Evolutionary conservation across 1,140 invertebrate species (phyloP).

Genomic region (Sminthurinus signatus): DNA sequence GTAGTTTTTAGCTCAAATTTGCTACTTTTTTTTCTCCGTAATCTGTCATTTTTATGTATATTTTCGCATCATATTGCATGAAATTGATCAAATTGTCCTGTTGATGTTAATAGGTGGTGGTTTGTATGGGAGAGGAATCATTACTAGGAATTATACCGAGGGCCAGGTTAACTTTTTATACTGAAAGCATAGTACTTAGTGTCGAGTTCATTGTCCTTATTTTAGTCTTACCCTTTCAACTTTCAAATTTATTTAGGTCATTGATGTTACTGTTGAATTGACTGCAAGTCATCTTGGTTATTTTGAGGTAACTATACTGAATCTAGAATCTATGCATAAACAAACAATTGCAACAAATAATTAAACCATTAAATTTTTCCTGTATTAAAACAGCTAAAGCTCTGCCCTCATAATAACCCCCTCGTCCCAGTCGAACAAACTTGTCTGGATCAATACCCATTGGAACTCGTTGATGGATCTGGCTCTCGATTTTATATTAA

Average conservation of each 20-base stretch:
- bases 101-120: slow-evolving; percentile 41
- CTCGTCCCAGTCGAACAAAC: slow-evolving; percentile 41
- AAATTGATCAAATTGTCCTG: neutral
- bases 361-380: slow-evolving; percentile 3
- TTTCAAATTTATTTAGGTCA: slow-evolving; percentile 15
- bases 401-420: slow-evolving; percentile 47
- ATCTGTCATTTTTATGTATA: too few relatives aligned
- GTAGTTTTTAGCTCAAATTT: too few relatives aligned
- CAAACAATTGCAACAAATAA: too few relatives aligned
- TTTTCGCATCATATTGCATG: neutral
- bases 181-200: too few relatives aligned
- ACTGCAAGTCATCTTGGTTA: slow-evolving; percentile 47
- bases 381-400: slow-evolving; percentile 48
- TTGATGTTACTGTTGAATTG: slow-evolving; percentile 42
- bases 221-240: too few relatives aligned
- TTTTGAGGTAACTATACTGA: slow-evolving; percentile 35
- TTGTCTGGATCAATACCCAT: slow-evolving; percentile 44
- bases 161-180: slow-evolving; percentile 36
- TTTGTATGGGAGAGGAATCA: slow-evolving; percentile 44
- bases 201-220: too few relatives aligned
- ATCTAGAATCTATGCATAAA: too few relatives aligned
- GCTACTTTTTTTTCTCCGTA: too few relatives aligned
- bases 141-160: slow-evolving; percentile 41
- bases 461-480: slow-evolving; percentile 38
- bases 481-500: slow-evolving; percentile 24